Evolutionary conservation across 2,113 vertebrate species (phyloP), one percentile per base, ranked within the genome.

Genomic region (Aegotheles bennettii): DNA sequence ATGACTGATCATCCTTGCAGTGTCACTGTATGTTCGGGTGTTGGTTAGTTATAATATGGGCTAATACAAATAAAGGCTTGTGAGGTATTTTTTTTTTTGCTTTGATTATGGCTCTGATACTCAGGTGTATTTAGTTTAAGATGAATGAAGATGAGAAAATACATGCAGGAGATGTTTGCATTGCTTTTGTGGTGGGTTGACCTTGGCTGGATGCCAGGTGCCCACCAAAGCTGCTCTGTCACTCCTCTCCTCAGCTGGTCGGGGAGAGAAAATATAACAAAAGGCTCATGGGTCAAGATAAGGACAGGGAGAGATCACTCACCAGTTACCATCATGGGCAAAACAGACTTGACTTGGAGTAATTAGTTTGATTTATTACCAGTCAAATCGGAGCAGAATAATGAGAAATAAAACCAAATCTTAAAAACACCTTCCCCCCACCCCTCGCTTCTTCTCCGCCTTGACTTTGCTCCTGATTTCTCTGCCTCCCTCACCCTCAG

Each of bases 1-100:
- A 16, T 13, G 35, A 43, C 21, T 0, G 0, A 10, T 59, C 29
- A 26, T 59, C 24, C 24, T 21, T 81, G 45, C 51, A 13, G 29
- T 78, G 61, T 43, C 35, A 21, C 35, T 87, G 40, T 17, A 13
- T 54, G 31, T 84, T 81, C 87, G 54, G 19, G 10, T 67, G 35
- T 61, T 51, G 36, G 21, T 53, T 90, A 36, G 14, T 75, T 70
- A 26, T 13, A n/a, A 13, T 63, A 26, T 10, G 19, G 35, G 13
- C 38, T 20, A 33, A 10, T 35, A 24, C 57, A 6, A 74, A 17
- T 54, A 75, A 54, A 53, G 19, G 87, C 38, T 61, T 65, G 4
- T 50, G n/a, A 77, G 16, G 28, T 56, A 31, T 18, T 64, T 84
- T 56, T 64, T 84, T 56, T 69, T 56, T 40, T 8, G 6, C 50